Evolutionary conservation across 2,113 vertebrate species (phyloP).

Genomic region (Podarcis muralis): DNA sequence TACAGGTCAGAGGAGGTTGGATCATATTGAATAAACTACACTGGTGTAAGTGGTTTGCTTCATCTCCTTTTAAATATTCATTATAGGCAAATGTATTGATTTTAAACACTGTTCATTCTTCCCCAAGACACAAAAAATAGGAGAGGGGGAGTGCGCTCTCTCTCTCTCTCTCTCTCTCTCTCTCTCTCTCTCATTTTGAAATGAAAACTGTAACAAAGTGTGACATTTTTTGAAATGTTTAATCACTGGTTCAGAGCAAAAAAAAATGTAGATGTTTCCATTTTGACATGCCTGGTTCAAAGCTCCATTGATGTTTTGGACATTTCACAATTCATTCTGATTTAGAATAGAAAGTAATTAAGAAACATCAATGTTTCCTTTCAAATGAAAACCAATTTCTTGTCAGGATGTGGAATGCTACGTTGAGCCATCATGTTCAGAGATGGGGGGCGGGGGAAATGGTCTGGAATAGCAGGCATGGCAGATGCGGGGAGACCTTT

Average conservation of each 20-base stretch:
- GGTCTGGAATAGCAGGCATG: neutral
- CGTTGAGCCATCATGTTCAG: neutral
- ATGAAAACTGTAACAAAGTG: constrained; percentile 1
- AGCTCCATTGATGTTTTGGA: constrained; percentile 9
- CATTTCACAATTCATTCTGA: constrained; percentile 18
- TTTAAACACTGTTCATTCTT: neutral
- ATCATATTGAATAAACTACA: constrained; percentile 5
- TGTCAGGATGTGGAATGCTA: neutral
- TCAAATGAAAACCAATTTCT: constrained; percentile 8
- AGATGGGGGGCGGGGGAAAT: neutral
- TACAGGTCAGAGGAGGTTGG: neutral
- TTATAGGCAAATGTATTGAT: neutral
- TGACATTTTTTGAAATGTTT: constrained; percentile 21
- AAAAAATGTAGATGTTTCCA: neutral
- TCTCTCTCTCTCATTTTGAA: neutral
- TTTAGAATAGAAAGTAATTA: constrained; percentile 21
- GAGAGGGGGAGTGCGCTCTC: neutral
- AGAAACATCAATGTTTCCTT: neutral
- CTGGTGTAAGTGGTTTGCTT: neutral
- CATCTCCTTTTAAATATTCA: neutral
- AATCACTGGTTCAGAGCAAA: neutral
- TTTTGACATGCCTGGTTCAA: constrained; percentile 10
- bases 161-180: neutral
- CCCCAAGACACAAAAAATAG: neutral
- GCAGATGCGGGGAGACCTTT: neutral